Base-by-base conservation (phyloP, 1,140 invertebrate genomes). In the Goniozus legneri region DNA sequence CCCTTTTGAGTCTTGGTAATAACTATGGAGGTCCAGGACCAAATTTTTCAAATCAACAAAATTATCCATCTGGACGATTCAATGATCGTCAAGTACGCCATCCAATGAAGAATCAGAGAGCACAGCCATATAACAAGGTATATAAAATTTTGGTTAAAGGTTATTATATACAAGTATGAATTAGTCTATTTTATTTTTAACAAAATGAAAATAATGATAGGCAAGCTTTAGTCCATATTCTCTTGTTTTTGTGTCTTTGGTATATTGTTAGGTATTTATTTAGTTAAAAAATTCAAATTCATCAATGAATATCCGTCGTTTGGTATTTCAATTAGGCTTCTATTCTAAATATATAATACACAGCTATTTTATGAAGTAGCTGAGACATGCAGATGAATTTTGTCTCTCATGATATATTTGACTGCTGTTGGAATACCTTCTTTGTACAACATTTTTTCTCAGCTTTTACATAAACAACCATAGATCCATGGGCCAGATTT, bases 91-190 rank as follows among this genome's bases (percentile, higher is more conserved):
- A 57, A 7, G 56, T 60, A 44, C 60, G 73, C 19, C 64, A 65
- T 16, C 58, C 58, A 0, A 60, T 71, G 58, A 76, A 78, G 54
- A 75, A 69, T 43, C 70, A 76, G 52, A 65, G 76, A 31, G 39
- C 65, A 12, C 72, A 77, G 50, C 76, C 75, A 1, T 78, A 77
- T 39, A 77, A 75, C 34, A 78, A 77, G 72, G 76, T 78, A 77
- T 50, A 58, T 35, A 21, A 40, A n/a, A n/a, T n/a, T n/a, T n/a
- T n/a, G n/a, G n/a, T n/a, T n/a, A 7, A 39, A 21, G 34, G 3
- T 43, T n/a, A 34, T 10, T 20, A 44, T 33, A 34, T 35, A 41
- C 36, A 32, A 37, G 31, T 18, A 40, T 35, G 20, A 40, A 18
- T 27, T 45, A 27, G 16, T 2, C 14, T 10, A 50, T 18, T 52